Base-by-base conservation (phyloP, 2,888 invertebrate genomes). In the Mystacides longicornis region DNA sequence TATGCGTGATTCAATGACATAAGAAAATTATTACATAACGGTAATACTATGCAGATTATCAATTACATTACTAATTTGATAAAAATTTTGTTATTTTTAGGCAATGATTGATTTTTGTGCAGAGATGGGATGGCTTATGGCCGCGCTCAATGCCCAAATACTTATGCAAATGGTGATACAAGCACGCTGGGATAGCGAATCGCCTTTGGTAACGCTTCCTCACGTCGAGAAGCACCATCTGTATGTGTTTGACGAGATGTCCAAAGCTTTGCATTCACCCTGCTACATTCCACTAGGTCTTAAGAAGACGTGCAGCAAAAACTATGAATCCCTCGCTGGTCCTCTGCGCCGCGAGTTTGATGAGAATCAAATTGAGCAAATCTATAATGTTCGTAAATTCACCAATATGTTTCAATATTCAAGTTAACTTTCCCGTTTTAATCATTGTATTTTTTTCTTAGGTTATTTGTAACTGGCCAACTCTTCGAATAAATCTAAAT, bases 91-190 rank as follows among this genome's bases (percentile, higher is more conserved):
- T n/a, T n/a, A n/a, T n/a, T 71, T 72, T 16, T 74, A 96, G 90
- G 96, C 97, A 19, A 94, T 98, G 92, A 87, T 98, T 65, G 99
- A 98, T 72, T 86, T 93, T 11, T 83, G 87, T 45, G 92, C 95
- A 0, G 91, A 95, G 68, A 81, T 85, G 63, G 95, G 95, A 49
- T 97, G 94, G 93, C 74, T 98, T 5, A 78, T 84, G 3, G 86
- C 89, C 1, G 85, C 92, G 0, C 69, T 98, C 14, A 81, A 82
- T 55, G 78, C 90, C 55, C 88, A 92, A 63, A 79, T 83, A 61
- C 64, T 92, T 9, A 83, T 95, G 76, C 98, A 98, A 73, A 89
- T 91, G 81, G 78, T 95, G 14, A 81, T 96, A 3, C 97, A 97
- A 77, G 96, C 89, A 0, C 79, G 90, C 45, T 94, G 94, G 92